Conservation (phyloP, 2,888 invertebrate species). For the Schrankia costaestrigalis region DNA sequence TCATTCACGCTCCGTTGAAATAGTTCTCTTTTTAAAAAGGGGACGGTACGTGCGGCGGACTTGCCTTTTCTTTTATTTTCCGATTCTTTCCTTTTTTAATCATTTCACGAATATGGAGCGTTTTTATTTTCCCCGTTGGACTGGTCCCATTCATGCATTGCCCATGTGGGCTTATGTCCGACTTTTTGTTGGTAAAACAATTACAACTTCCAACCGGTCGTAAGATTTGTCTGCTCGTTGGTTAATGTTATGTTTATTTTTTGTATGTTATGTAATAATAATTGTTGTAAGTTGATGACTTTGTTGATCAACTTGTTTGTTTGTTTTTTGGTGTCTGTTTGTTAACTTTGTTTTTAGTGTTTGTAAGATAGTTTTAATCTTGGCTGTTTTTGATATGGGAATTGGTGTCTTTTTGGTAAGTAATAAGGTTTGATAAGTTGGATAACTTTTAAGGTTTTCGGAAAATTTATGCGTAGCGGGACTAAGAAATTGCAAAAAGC, state of each 20-base stretch:
- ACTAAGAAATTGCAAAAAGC: no score
- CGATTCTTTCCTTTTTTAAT: conserved; percentile 72
- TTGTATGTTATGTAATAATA: conserved; percentile 40
- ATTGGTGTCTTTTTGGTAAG: no score
- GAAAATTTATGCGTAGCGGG: no score
- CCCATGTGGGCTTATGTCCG: conserved; percentile 22
- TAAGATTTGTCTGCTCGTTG: conserved; percentile 33
- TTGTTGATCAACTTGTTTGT: no score
- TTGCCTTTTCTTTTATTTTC: conserved; percentile 64
- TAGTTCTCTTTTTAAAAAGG: conserved; percentile 77
- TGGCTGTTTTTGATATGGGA: no score
- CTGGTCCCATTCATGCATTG: conserved; percentile 58
- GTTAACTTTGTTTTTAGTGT: no score
- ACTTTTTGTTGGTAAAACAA: conserved; percentile 62
- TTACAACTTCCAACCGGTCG: conserved; percentile 54
- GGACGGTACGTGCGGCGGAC: conserved; percentile 71
- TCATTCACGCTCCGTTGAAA: conserved; percentile 76
- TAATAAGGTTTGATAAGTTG: no score
- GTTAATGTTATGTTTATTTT: conserved; percentile 42
- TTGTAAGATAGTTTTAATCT: no score
- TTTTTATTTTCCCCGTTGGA: conserved; percentile 74
- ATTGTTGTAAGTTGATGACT: conserved; percentile 27
- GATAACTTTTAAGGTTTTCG: no score
- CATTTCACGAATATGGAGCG: conserved; percentile 80
- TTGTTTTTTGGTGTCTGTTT: conserved; percentile 9